Evolutionary conservation across 2,113 vertebrate genomes (phyloP).

Genomic region (Todiramphus saurophagus): DNA sequence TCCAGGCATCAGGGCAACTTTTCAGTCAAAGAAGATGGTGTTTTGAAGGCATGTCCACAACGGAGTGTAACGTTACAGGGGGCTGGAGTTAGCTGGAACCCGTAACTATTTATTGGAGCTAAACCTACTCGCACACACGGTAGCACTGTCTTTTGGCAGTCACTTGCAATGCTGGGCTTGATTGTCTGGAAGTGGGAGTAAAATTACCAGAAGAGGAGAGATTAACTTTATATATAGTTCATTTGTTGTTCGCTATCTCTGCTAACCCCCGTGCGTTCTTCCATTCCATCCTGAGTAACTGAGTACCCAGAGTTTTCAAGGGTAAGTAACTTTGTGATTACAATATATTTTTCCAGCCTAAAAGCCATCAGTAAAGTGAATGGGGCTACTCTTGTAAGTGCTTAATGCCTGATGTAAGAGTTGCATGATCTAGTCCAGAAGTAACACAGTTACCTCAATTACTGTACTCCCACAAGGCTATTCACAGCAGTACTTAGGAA

Average conservation of each 20-base stretch:
- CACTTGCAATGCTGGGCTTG: background rate
- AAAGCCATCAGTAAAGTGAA: conserved; percentile 38
- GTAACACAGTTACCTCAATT: conserved; percentile 59
- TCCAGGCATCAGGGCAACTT: background rate
- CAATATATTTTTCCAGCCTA: conserved; percentile 13
- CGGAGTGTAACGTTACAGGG: rapidly evolving
- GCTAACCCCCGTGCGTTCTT: background rate
- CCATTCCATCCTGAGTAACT: background rate
- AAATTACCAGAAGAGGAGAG: background rate
- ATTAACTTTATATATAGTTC: background rate
- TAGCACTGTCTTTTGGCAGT: background rate
- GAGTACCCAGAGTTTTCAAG: background rate
- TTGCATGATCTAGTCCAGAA: conserved; percentile 39
- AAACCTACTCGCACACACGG: background rate
- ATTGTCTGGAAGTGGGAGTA: background rate
- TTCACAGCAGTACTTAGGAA: conserved; percentile 26
- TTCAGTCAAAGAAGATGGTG: background rate
- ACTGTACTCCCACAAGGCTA: conserved; percentile 42
- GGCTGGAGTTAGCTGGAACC: background rate
- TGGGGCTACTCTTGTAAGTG: conserved; percentile 10
- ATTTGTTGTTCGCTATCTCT: background rate
- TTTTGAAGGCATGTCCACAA: background rate
- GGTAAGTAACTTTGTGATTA: background rate
- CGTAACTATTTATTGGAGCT: background rate
- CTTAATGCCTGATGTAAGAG: conserved; percentile 39